Evolutionary conservation across 2,113 vertebrate genomes (phyloP).

Genomic region (Clarias macrocephalus): DNA sequence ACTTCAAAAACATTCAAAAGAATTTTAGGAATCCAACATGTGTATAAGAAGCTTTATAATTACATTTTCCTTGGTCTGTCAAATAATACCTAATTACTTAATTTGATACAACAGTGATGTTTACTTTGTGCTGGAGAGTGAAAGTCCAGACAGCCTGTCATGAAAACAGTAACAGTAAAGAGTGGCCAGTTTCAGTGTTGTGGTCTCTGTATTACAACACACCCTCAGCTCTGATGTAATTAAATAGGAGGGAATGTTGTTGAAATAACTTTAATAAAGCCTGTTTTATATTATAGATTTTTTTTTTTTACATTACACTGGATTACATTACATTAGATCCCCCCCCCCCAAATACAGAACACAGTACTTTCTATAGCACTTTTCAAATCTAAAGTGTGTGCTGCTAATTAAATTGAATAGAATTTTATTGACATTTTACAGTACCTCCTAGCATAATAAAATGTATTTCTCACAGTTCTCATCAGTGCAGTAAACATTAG

Average conservation of each 20-base stretch:
- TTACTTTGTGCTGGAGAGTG: slow-evolving; percentile 55
- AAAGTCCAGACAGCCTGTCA: slow-evolving; percentile 60
- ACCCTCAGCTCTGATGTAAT: slow-evolving; percentile 55
- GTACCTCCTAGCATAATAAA: not conserved
- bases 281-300: slow-evolving; percentile 11
- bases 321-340: too few species aligned
- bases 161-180: slow-evolving; percentile 56
- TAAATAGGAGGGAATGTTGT: slow-evolving; percentile 33
- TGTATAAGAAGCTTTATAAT: not conserved
- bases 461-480: not conserved
- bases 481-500: not conserved
- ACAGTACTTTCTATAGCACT: not conserved
- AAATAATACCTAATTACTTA: slow-evolving; percentile 23
- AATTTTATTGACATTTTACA: not conserved
- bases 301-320: not conserved
- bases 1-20: slow-evolving; percentile 9
- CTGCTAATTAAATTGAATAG: not conserved
- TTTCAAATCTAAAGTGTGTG: not conserved
- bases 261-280: slow-evolving; percentile 20
- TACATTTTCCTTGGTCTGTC: slow-evolving; percentile 11
- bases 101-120: not conserved
- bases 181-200: slow-evolving; percentile 62
- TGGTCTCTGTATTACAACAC: slow-evolving; percentile 57
- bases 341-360: not conserved
- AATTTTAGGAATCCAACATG: not conserved